Conservation (phyloP, 2,113 vertebrate genomes). For the Xerus inauris region DNA sequence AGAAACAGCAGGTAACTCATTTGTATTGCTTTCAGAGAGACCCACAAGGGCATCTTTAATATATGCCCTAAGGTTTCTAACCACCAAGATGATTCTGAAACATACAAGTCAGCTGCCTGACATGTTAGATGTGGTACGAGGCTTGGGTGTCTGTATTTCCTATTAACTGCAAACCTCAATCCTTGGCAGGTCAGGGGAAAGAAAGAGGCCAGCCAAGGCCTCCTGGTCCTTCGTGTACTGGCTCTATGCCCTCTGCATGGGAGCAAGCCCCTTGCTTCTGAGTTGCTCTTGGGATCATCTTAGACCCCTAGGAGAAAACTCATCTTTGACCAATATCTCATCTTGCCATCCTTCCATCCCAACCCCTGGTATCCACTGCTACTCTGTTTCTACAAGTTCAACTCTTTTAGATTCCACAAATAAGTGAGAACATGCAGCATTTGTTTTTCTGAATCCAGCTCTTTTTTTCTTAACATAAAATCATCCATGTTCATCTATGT, state of each 20-base stretch:
- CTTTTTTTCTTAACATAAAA: no score
- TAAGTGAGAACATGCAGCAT: no score
- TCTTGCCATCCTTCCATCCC: not conserved
- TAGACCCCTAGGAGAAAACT: not conserved
- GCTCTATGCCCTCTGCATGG: not conserved
- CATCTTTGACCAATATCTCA: not conserved
- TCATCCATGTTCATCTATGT: no score
- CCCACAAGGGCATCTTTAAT: not conserved
- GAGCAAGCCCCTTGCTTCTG: not conserved
- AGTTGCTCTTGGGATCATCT: not conserved
- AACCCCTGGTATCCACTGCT: not conserved
- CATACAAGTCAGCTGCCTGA: not conserved
- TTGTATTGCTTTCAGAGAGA: not conserved
- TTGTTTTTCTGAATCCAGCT: no score
- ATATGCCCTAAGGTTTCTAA: not conserved
- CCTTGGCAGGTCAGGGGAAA: not conserved
- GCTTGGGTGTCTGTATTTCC: not conserved
- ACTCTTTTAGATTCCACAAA: no score
- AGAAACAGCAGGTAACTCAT: not conserved
- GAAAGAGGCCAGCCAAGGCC: not conserved
- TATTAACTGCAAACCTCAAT: no score
- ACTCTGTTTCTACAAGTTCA: not conserved
- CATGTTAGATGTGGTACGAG: not conserved
- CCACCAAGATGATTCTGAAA: not conserved
- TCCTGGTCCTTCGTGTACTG: not conserved